These are phyloP conservation scores for Sciurus vulgaris DNA, from an alignment of 2,797 vertebrate species.

Conservation along the genomic window DNA sequence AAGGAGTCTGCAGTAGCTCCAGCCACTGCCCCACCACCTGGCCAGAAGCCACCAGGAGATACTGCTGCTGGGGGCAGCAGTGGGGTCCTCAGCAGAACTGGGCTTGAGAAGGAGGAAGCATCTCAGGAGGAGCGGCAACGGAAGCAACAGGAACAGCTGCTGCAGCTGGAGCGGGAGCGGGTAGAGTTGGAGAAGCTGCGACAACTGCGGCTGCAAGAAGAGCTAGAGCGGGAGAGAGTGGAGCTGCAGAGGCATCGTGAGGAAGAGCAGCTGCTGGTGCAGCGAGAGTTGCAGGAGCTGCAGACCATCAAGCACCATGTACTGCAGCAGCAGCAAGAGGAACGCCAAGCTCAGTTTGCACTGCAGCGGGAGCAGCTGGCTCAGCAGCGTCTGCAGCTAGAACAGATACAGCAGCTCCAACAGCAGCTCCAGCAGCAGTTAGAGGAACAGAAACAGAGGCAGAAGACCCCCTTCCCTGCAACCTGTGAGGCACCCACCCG, in stretches of 20 bases:
- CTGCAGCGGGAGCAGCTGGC: constrained; percentile 98
- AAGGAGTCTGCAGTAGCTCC: constrained; percentile 78
- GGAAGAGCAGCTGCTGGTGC: constrained; percentile 98
- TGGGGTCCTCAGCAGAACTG: constrained; percentile 81
- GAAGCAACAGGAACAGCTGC: constrained; percentile 96
- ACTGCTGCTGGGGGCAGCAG: constrained; percentile 85
- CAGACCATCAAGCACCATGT: constrained; percentile 99
- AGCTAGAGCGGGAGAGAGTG: constrained; percentile 96
- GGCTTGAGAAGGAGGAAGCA: constrained; percentile 89
- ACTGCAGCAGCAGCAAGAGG: constrained; percentile 97
- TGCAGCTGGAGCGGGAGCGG: constrained; percentile 96
- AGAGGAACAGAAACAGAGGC: constrained; percentile 97
- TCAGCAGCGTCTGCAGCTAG: constrained; percentile 97
- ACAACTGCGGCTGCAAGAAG: constrained; percentile 96
- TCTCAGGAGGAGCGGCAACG: constrained; percentile 94
- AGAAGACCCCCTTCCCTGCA: constrained; percentile 91
- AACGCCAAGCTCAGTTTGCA: constrained; percentile 96
- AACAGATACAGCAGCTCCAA: constrained; percentile 98
- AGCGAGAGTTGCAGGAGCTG: constrained; percentile 97
- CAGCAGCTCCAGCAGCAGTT: constrained; percentile 99
- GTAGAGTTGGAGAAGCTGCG: constrained; percentile 98
- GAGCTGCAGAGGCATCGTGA: constrained; percentile 97
- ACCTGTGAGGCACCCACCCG: constrained; percentile 93
- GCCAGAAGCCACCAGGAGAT: constrained; percentile 91
- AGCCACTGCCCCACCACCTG: constrained; percentile 88